Percentiles rank a stretch among this genome's conserved stretches.
Evolutionary conservation across 1,140 invertebrate species (phyloP).

Genomic region (Drosophila pallidifrons): DNA sequence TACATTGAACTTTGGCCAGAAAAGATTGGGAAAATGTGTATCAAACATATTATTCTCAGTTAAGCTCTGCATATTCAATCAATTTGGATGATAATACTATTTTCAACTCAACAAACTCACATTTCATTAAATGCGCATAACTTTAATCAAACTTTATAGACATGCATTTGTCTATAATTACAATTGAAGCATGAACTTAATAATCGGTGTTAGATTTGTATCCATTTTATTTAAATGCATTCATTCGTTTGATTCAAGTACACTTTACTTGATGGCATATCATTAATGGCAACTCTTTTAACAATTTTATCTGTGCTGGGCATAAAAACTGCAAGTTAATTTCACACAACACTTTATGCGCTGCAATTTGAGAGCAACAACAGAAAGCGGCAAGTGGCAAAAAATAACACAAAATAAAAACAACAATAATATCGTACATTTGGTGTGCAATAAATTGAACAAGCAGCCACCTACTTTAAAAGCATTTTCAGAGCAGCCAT

Average conservation of each 20-base stretch:
- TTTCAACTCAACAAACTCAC: neutral
- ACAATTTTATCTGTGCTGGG: conserved; percentile 55
- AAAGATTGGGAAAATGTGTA: neutral
- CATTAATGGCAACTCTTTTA: conserved; percentile 39
- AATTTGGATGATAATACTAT: neutral
- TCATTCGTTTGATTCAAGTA: conserved; percentile 27
- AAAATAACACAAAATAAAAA: neutral
- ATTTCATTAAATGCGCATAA: neutral
- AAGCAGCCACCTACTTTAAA: conserved; percentile 76
- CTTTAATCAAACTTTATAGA: too few species aligned
- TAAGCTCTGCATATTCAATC: neutral
- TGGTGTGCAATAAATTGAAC: conserved; percentile 78
- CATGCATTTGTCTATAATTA: neutral
- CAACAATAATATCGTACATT: conserved; percentile 57
- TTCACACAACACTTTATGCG: conserved; percentile 70
- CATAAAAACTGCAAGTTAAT: conserved; percentile 64
- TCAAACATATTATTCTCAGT: neutral
- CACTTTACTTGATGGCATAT: conserved; percentile 35
- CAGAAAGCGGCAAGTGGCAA: conserved; percentile 7
- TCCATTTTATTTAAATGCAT: conserved; percentile 17
- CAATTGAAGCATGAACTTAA: neutral
- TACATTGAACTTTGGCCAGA: neutral
- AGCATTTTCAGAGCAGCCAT: conserved; percentile 59
- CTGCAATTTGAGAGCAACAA: conserved; percentile 51
- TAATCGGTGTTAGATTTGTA: conserved; percentile 4